phyloP scores from a whole-genome alignment of 2,888 invertebrate genomes.

The Hirudinaria manillensis region DNA sequence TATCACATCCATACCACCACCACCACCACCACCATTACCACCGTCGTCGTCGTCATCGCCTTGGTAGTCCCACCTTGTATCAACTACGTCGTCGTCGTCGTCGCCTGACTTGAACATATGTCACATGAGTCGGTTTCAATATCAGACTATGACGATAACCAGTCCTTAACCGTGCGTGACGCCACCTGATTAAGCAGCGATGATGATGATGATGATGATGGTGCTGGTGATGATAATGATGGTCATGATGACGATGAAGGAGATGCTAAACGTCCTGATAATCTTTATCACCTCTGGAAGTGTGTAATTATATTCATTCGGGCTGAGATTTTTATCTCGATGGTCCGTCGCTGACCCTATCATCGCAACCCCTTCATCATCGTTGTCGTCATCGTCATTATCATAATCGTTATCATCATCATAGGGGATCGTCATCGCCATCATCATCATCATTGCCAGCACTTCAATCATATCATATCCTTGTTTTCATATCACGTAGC shows the following conservation, averaged over 20 bases:
- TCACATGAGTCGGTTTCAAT: too few species aligned
- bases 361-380: background rate
- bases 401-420: background rate
- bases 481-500: background rate
- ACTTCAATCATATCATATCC: background rate
- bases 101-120: background rate
- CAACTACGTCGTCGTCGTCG: background rate
- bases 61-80: background rate
- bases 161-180: too few species aligned
- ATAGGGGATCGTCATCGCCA: background rate
- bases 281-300: background rate
- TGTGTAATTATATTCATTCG: background rate
- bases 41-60: background rate
- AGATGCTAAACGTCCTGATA: background rate
- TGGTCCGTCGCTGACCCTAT: background rate
- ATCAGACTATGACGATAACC: too few species aligned
- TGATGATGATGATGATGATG: slow-evolving; percentile 22
- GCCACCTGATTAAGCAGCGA: background rate
- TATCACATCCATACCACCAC: background rate
- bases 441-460: background rate
- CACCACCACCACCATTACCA: background rate
- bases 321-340: background rate
- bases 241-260: slow-evolving; percentile 22
- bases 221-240: slow-evolving; percentile 14
- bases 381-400: background rate